Evolutionary conservation across 2,113 vertebrate species (phyloP), one percentile per base, ranked within the genome.

Genomic region (Otus sunia): DNA sequence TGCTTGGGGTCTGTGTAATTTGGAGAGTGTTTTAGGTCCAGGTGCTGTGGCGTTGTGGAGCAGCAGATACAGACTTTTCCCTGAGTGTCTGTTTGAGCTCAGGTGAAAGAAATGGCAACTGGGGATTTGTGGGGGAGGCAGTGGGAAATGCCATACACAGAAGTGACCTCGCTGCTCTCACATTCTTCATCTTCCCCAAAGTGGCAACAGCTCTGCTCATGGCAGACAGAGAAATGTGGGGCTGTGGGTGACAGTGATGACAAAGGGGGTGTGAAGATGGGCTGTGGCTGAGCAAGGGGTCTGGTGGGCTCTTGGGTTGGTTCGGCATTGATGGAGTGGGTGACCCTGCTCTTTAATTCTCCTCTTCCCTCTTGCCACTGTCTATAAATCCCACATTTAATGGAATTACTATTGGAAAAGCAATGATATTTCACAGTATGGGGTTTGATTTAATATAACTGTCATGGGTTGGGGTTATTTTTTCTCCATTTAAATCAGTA

Each of bases 351-450:
- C 74, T 94, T 89, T 85, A 90, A 84, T 96, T 95, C 56, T 95
- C 50, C 34, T 47, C 43, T 95, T 97, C 58, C 67, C n/a, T 91
- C 89, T 80, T 81, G 85, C 43, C n/a, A 22, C 60, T 95, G 83
- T 76, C 82, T 11, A 32, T 97, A 98, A 98, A 97, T 96, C 68
- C 91, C 64, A 73, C 34, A 43, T 90, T 94, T 97, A 98, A 97
- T 97, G 92, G 95, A 95, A 97, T 97, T 96, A 96, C 90, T 96
- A 97, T 97, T 90, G 97, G 96, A 96, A 97, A 97, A 98, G 91
- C 96, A 97, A 95, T 97, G 90, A 95, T 94, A 97, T 86, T 96
- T 92, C 96, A 95, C 86, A 94, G 81, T 84, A 80, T 94, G 85
- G 88, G 49, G 60, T 74, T 95, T 97, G 96, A 97, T 97, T 97